Evolutionary conservation across 92 coral and sea anemone genomes (phyloP), one percentile per base, ranked within the genome.

Genomic region (Porites cylindrica): DNA sequence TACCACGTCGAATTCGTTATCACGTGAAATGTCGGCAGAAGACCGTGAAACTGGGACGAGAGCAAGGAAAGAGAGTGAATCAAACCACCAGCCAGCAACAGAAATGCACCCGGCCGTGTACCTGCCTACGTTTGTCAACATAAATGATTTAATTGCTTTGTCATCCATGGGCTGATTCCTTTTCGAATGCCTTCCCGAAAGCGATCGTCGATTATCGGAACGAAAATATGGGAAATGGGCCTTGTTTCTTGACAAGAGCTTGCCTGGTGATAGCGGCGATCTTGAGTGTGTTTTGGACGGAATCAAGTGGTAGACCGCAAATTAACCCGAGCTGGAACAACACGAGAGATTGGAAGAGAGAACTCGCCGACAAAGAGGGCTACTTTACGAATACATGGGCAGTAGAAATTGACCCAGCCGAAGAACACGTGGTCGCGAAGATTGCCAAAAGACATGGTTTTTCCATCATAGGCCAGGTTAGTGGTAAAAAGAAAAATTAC

Each of bases 331-430:
- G 59, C 77, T 89, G 95, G 87, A 92, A 92, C 88, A 82, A 77
- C 20, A 85, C 95, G 32, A 91, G 94, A 82, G 92, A 95, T 64
- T 90, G 96, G 98, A 95, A 91, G 91, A 75, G 91, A 75, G 96
- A 88, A 58, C 85, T 95, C 59, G 98, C 93, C 60, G 95, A 91
- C 69, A 97, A 97, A 54, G 98, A 95, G 71, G 99, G 99, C 0
- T 97, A 91, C 85, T 97, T 95, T 81, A 97, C 98, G 8, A 97
- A 97, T 82, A 97, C 99, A 60, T 97, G 99, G 99, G 99, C 99
- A 7, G 99, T 97, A 75, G 99, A 97, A 70, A 75, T 97, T 69
- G 91, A 97, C 69, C 96, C 96, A 6, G 96, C 91, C n/a, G 97
- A 95, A 62, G 96, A 94, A 56, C 69, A 88, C 80, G 91, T 86